These are phyloP conservation scores for Porites lutea DNA, from an alignment of 64 coral and sea anemone species.

Conservation along the genomic window DNA sequence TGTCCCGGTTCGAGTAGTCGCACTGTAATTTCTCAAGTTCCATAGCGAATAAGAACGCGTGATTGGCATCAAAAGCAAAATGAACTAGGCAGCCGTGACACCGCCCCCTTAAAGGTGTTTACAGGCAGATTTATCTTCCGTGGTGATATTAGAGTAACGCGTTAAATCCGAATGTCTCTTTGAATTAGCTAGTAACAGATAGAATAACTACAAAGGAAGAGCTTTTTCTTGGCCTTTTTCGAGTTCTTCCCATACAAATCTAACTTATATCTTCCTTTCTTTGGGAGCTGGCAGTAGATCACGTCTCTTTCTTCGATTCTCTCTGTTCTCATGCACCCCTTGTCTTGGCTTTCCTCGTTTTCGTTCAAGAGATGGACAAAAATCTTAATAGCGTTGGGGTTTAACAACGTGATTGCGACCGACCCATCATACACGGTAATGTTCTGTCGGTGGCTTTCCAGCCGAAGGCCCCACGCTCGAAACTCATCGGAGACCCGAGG, in stretches of 20 bases:
- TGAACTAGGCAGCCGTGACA: too few species aligned
- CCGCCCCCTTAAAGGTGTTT: too few species aligned
- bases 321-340: conserved; percentile 12
- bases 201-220: conserved; percentile 65
- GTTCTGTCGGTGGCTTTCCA: conserved; percentile 72
- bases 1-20: too few species aligned
- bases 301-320: conserved; percentile 32
- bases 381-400: conserved; percentile 46
- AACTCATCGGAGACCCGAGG: conserved; percentile 59
- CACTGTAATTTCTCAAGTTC: too few species aligned
- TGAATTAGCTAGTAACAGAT: conserved; percentile 44
- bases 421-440: conserved; percentile 64
- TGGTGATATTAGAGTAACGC: too few species aligned
- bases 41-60: too few species aligned
- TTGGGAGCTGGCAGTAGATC: conserved; percentile 30
- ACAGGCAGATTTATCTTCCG: too few species aligned
- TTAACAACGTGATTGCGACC: conserved; percentile 52
- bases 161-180: too few species aligned
- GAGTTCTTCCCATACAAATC: conserved; percentile 64
- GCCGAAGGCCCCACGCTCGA: conserved; percentile 52
- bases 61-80: too few species aligned
- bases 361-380: conserved; percentile 22
- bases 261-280: conserved; percentile 51
- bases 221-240: conserved; percentile 19
- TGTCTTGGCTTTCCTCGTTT: conserved; percentile 17